Percentiles rank a stretch among this genome's conserved stretches.
Conservation (phyloP, 1,140 invertebrate genomes). For the Steinernema khuongi region DNA sequence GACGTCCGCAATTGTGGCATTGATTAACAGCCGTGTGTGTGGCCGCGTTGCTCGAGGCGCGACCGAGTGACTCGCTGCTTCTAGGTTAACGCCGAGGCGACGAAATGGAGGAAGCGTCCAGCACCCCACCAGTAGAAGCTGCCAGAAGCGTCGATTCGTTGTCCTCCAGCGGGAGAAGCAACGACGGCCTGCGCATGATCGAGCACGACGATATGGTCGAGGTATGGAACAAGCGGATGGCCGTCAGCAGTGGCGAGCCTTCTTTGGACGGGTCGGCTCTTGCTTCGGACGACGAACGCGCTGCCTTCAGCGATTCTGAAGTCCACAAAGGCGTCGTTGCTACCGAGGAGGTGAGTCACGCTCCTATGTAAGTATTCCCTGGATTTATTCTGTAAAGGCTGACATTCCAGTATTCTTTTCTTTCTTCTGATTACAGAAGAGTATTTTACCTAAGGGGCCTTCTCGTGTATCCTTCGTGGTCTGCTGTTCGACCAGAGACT, state of each 20-base stretch:
- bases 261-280: slow-evolving; percentile 1
- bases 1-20: neutral
- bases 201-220: slow-evolving; percentile 7
- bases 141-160: neutral
- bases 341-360: neutral
- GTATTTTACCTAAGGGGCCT: too few species aligned
- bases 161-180: neutral
- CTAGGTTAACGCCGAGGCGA: neutral
- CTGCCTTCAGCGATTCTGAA: slow-evolving; percentile 2
- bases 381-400: too few species aligned
- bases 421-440: too few species aligned
- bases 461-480: too few species aligned
- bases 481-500: too few species aligned
- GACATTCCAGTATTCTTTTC: too few species aligned
- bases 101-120: neutral
- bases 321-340: neutral
- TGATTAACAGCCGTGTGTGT: neutral
- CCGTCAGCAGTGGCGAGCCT: neutral
- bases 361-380: too few species aligned
- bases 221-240: slow-evolving; percentile 5
- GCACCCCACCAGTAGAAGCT: neutral
- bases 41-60: neutral
- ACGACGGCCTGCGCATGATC: neutral
- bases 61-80: neutral
- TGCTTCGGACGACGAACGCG: neutral